Evolutionary conservation across 2,113 vertebrate genomes (phyloP).

Genomic region (Copsychus sechellarum): DNA sequence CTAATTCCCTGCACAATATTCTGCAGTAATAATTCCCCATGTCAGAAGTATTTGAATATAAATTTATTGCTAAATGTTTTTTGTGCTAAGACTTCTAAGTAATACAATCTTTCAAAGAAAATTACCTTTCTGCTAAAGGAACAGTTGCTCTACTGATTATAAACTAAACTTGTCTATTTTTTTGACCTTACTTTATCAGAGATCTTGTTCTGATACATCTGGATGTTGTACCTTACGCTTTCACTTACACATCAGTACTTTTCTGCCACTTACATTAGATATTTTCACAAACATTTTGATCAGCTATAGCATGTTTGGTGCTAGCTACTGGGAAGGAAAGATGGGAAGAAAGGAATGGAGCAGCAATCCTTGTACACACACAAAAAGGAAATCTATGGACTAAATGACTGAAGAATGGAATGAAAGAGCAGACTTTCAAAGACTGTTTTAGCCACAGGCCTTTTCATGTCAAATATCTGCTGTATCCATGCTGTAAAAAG

Average conservation of each 20-base stretch:
- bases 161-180: neutral
- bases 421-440: slow-evolving; percentile 23
- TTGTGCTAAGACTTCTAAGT: neutral
- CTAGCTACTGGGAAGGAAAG: neutral
- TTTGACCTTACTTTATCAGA: neutral
- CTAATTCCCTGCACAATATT: neutral
- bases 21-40: neutral
- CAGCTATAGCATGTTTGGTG: neutral
- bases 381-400: neutral
- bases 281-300: neutral
- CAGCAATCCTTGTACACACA: neutral
- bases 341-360: neutral
- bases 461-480: slow-evolving; percentile 29
- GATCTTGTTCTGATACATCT: neutral
- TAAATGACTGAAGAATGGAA: slow-evolving; percentile 13
- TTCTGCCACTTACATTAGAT: neutral
- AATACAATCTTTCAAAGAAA: neutral
- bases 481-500: slow-evolving; percentile 29
- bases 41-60: neutral
- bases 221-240: neutral
- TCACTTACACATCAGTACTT: neutral
- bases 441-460: slow-evolving; percentile 13
- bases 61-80: neutral
- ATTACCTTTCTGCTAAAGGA: neutral
- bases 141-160: neutral